phyloP scores from a whole-genome alignment of 2,113 vertebrate species.

The Carollia perspicillata region DNA sequence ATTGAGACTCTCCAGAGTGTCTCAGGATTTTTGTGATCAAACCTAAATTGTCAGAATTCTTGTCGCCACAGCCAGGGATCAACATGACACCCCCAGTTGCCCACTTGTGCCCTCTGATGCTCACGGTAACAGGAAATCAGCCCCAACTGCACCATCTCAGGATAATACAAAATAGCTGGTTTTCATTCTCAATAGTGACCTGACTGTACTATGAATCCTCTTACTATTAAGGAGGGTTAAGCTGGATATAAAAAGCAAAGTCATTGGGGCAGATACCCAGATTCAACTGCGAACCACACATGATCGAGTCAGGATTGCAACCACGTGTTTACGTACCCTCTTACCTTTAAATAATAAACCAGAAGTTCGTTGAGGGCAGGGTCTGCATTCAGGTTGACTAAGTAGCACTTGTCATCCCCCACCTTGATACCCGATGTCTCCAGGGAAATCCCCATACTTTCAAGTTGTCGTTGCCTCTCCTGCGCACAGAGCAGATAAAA shows the following conservation, averaged over 20 bases:
- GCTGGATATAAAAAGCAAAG: not conserved
- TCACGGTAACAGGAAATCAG: not conserved
- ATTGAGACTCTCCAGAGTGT: not conserved
- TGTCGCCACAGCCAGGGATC: not conserved
- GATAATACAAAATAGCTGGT: not conserved
- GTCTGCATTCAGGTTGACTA: slow-evolving; percentile 98
- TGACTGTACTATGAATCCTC: not conserved
- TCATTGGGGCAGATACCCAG: not conserved
- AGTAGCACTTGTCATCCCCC: slow-evolving; percentile 96
- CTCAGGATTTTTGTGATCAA: not conserved
- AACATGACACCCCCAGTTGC: not conserved
- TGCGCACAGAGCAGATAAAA: slow-evolving; percentile 75
- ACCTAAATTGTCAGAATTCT: not conserved
- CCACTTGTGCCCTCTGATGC: not conserved
- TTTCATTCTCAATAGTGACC: not conserved
- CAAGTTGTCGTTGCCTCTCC: slow-evolving; percentile 97
- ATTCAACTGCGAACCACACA: rapidly evolving
- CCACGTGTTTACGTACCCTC: not conserved
- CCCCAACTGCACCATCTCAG: not conserved
- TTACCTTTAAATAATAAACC: slow-evolving; percentile 98
- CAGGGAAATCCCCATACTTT: slow-evolving; percentile 98
- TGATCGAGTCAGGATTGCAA: not conserved
- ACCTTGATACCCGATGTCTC: slow-evolving; percentile 99
- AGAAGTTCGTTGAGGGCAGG: slow-evolving; percentile 97
- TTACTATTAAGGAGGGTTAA: not conserved